These are phyloP conservation scores for Pyrrhia umbra DNA, from an alignment of 2,888 invertebrate genomes.

Conservation along the genomic window DNA sequence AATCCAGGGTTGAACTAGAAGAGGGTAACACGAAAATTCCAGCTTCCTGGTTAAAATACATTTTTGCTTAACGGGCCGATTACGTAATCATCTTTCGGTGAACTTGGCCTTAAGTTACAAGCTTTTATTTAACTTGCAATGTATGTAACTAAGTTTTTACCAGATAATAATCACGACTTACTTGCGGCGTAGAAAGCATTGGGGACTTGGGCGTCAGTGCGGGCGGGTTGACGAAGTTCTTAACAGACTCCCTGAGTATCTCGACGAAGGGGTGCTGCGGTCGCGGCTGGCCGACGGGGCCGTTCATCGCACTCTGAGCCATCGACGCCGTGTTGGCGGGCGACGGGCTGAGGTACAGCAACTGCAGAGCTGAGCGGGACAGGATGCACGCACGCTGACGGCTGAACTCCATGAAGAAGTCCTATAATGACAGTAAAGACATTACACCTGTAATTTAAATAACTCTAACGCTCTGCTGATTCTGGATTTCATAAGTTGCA, in stretches of 20 bases:
- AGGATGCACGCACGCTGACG: slow-evolving; percentile 96
- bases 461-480: too few species aligned
- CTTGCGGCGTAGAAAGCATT: slow-evolving; percentile 92
- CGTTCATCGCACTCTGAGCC: slow-evolving; percentile 76
- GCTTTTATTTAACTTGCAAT: too few species aligned
- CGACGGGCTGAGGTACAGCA: slow-evolving; percentile 92
- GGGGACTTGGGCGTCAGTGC: slow-evolving; percentile 94
- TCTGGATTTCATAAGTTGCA: too few species aligned
- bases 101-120: too few species aligned
- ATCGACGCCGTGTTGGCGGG: slow-evolving; percentile 80
- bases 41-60: too few species aligned
- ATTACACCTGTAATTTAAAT: too few species aligned
- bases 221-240: slow-evolving; percentile 97
- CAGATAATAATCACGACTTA: slow-evolving; percentile 61
- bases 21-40: too few species aligned
- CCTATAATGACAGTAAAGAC: slow-evolving; percentile 87
- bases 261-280: slow-evolving; percentile 92
- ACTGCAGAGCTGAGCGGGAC: slow-evolving; percentile 96
- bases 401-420: slow-evolving; percentile 98
- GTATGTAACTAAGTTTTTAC: not conserved
- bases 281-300: slow-evolving; percentile 70
- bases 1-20: too few species aligned
- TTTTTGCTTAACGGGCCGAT: too few species aligned
- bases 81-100: too few species aligned
- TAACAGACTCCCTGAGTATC: slow-evolving; percentile 95